Evolutionary conservation across 2,113 vertebrate species (phyloP).

Genomic region (Orthonyx spaldingii): DNA sequence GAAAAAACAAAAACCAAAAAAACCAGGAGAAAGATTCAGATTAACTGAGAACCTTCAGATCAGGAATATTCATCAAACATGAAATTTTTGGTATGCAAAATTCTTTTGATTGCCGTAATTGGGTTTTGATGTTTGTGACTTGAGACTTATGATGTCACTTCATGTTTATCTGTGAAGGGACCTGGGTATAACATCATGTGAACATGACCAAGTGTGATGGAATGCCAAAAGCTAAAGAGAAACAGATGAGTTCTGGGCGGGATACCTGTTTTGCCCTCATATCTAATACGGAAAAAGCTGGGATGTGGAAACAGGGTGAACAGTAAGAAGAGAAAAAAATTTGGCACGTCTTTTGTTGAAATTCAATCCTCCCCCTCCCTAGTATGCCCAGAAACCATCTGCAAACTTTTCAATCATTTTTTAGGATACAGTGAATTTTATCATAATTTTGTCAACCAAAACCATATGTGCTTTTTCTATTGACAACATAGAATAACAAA

Average conservation of each 20-base stretch:
- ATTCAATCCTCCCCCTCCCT: constrained; percentile 55
- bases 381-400: constrained; percentile 66
- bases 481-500: constrained; percentile 75
- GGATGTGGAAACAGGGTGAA: constrained; percentile 62
- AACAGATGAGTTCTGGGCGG: constrained; percentile 62
- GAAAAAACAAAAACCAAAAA: neutral
- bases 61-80: neutral
- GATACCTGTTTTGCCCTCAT: constrained; percentile 45
- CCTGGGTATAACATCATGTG: constrained; percentile 17
- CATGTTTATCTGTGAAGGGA: constrained; percentile 6
- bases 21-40: neutral
- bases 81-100: neutral
- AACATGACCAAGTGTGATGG: constrained; percentile 53
- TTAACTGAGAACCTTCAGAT: neutral
- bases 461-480: constrained; percentile 75
- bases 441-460: constrained; percentile 78
- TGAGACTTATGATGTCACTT: constrained; percentile 46
- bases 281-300: constrained; percentile 66
- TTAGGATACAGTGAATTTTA: constrained; percentile 80
- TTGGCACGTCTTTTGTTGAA: constrained; percentile 74
- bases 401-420: constrained; percentile 79
- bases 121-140: constrained; percentile 58
- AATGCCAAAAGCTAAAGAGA: constrained; percentile 70
- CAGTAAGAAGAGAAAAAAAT: constrained; percentile 62
- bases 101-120: neutral